These are phyloP conservation scores for Morbakka virulenta DNA, from an alignment of 30 jellyfish, hydroid and myxozoan species.

Conservation along the genomic window DNA sequence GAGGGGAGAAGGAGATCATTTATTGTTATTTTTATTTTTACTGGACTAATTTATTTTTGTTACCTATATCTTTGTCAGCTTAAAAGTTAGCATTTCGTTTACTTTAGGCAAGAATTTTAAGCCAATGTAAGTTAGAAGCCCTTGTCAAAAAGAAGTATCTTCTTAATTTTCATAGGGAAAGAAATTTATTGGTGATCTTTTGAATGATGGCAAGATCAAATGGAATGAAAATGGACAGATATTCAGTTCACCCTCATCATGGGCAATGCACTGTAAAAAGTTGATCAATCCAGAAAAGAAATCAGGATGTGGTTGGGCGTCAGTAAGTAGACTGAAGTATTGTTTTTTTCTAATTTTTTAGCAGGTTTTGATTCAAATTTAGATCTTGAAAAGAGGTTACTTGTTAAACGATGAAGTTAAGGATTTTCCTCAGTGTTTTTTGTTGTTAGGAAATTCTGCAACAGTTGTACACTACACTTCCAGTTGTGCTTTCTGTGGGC, in stretches of 20 bases:
- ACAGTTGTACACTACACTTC: too few species aligned
- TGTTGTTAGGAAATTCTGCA: too few species aligned
- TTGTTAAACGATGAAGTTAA: not conserved
- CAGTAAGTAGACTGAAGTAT: conserved; percentile 44
- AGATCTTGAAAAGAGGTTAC: not conserved
- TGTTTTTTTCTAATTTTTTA: not conserved
- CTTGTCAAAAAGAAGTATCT: too few species aligned
- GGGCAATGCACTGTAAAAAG: conserved; percentile 98
- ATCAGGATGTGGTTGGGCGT: conserved; percentile 99
- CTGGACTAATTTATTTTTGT: too few species aligned
- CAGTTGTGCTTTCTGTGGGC: too few species aligned
- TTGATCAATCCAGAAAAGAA: conserved; percentile 93
- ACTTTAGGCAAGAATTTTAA: too few species aligned
- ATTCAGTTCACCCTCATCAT: conserved; percentile 97
- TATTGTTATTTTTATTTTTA: too few species aligned
- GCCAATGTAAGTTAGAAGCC: too few species aligned
- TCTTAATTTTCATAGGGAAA: conserved; percentile 65
- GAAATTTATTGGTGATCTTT: conserved; percentile 81
- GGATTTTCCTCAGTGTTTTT: not conserved
- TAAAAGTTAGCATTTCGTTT: too few species aligned
- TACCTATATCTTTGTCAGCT: too few species aligned
- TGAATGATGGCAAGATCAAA: conserved; percentile 80
- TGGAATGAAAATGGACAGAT: conserved; percentile 82
- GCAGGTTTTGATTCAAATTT: not conserved
- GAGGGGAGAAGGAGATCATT: too few species aligned